Evolutionary conservation across 2,113 vertebrate genomes (phyloP).

Genomic region (Pygoscelis antarcticus): DNA sequence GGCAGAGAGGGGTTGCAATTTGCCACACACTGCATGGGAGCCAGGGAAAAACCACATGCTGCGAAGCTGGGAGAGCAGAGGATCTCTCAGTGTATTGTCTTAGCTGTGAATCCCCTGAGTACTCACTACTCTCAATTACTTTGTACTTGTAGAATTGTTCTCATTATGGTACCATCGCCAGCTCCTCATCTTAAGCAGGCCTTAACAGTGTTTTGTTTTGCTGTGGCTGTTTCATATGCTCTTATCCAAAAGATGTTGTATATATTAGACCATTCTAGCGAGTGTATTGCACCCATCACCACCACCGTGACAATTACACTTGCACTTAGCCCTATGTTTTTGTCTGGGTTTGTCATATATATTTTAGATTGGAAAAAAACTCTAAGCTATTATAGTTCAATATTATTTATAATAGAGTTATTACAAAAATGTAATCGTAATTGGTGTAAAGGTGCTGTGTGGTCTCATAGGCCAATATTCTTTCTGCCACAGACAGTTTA

Average conservation of each 20-base stretch:
- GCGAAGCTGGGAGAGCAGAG: background rate
- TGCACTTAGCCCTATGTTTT: background rate
- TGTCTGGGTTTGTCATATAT: background rate
- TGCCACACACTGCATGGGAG: fast-evolving
- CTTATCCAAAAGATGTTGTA: background rate
- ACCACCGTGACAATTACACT: background rate
- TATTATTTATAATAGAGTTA: background rate
- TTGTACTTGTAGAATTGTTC: background rate
- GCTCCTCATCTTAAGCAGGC: background rate
- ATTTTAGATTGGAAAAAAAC: background rate
- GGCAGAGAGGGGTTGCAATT: background rate
- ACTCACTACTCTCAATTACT: background rate
- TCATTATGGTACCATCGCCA: background rate
- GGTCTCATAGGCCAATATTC: background rate
- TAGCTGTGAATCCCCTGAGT: fast-evolving
- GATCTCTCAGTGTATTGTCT: background rate
- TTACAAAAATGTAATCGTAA: background rate
- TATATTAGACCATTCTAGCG: background rate
- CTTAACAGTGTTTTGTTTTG: background rate
- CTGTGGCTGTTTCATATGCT: background rate
- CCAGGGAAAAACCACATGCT: background rate
- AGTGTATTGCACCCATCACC: background rate
- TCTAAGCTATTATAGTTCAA: background rate
- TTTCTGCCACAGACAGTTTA: background rate
- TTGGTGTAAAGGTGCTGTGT: background rate